phyloP scores from a whole-genome alignment of 2,113 vertebrate species.

The Cyanocitta stelleri region DNA sequence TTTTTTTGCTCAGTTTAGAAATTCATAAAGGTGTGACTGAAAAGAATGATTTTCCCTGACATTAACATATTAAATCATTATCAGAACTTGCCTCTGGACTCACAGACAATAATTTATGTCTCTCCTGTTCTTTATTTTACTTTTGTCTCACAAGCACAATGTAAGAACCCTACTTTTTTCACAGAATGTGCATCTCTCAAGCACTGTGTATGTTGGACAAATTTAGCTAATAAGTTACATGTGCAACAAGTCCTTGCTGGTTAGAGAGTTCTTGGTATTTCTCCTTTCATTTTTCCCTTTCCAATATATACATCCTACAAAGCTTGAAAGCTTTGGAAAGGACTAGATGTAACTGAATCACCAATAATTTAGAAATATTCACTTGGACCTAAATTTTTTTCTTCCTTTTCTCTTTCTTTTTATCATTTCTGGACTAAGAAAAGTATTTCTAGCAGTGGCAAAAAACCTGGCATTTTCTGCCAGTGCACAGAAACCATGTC shows the following conservation, averaged over 20 bases:
- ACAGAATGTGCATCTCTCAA: neutral
- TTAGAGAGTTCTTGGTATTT: neutral
- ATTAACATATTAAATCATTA: neutral
- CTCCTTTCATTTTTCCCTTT: neutral
- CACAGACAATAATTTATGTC: neutral
- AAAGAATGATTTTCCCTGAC: neutral
- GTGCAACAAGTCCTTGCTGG: neutral
- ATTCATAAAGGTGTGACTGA: neutral
- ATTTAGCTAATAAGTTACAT: neutral
- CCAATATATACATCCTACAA: neutral
- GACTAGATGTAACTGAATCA: neutral
- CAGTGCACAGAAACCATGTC: neutral
- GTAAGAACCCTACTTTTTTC: neutral
- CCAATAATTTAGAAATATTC: neutral
- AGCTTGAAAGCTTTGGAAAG: neutral
- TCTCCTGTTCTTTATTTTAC: neutral
- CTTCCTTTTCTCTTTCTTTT: neutral
- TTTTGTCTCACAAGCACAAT: neutral
- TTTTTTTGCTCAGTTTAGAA: neutral
- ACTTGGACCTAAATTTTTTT: neutral
- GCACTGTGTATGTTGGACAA: neutral
- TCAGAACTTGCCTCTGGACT: neutral
- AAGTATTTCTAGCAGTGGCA: neutral
- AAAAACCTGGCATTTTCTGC: neutral
- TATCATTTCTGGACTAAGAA: neutral